phyloP scores from a whole-genome alignment of 2,113 vertebrate species.

The Neofelis nebulosa region DNA sequence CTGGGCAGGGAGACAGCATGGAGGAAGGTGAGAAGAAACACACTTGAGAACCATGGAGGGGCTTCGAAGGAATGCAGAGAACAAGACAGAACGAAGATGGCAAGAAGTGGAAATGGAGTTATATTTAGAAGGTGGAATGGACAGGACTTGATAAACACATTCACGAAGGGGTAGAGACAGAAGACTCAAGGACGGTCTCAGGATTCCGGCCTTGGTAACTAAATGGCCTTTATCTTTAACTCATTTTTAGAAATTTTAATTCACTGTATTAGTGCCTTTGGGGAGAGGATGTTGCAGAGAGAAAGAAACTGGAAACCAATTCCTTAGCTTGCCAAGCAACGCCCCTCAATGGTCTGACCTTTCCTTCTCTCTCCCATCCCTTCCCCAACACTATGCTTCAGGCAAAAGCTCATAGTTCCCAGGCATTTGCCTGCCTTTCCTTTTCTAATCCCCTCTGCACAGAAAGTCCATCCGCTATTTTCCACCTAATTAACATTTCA shows the following conservation, averaged over 20 bases:
- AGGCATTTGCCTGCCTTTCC: not conserved
- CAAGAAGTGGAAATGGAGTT: not conserved
- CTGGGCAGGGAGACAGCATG: not conserved
- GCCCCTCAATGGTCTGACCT: not conserved
- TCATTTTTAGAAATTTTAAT: not conserved
- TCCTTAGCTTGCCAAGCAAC: not conserved
- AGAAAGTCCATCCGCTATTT: not conserved
- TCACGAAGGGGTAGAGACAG: not conserved
- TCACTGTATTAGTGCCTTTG: not conserved
- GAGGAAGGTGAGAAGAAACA: not conserved
- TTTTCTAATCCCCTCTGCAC: not conserved
- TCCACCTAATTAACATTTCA: conserved; percentile 20
- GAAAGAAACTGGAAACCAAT: not conserved
- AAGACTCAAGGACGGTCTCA: not conserved
- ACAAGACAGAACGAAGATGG: not conserved
- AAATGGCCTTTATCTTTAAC: not conserved
- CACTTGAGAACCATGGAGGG: not conserved
- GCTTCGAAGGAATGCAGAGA: conserved; percentile 36
- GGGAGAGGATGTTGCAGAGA: not conserved
- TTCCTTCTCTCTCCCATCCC: not conserved
- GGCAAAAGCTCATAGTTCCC: not conserved
- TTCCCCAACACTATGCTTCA: not conserved
- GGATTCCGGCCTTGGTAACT: not conserved
- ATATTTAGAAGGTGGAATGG: not conserved
- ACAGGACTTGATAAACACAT: not conserved